These are phyloP conservation scores for Lepidochrysops patricia DNA, from an alignment of 2,888 invertebrate species.

Conservation along the genomic window DNA sequence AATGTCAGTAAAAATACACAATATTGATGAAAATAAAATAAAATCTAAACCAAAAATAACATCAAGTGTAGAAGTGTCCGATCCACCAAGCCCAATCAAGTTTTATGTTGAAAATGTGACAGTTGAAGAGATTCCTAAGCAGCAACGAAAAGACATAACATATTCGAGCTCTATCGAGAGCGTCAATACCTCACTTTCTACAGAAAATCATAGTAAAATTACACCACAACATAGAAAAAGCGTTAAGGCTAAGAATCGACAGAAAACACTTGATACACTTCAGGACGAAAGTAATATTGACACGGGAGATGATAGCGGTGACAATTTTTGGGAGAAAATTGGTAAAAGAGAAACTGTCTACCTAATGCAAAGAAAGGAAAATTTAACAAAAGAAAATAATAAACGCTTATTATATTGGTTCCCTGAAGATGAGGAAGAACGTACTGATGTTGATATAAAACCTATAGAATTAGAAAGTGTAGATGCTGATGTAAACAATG, in stretches of 20 bases:
- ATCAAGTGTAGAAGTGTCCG: constrained; percentile 66
- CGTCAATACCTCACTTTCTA: neutral
- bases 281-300: neutral
- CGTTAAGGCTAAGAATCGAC: constrained; percentile 19
- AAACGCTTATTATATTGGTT: constrained; percentile 54
- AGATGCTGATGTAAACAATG: neutral
- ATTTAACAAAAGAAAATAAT: constrained; percentile 48
- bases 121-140: constrained; percentile 70
- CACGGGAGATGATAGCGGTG: constrained; percentile 55
- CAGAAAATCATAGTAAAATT: constrained; percentile 24
- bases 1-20: constrained; percentile 22
- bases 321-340: constrained; percentile 79
- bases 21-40: constrained; percentile 32
- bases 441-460: neutral
- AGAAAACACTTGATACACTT: constrained; percentile 5
- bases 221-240: constrained; percentile 23
- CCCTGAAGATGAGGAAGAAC: constrained; percentile 41
- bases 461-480: neutral
- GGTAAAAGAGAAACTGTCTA: constrained; percentile 79
- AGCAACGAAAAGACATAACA: constrained; percentile 52
- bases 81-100: constrained; percentile 63
- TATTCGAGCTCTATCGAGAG: constrained; percentile 45
- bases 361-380: constrained; percentile 71
- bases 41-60: constrained; percentile 73
- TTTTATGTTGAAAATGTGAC: constrained; percentile 72